These are phyloP conservation scores for Polypterus senegalus DNA, from an alignment of 2,113 vertebrate species.

Conservation along the genomic window DNA sequence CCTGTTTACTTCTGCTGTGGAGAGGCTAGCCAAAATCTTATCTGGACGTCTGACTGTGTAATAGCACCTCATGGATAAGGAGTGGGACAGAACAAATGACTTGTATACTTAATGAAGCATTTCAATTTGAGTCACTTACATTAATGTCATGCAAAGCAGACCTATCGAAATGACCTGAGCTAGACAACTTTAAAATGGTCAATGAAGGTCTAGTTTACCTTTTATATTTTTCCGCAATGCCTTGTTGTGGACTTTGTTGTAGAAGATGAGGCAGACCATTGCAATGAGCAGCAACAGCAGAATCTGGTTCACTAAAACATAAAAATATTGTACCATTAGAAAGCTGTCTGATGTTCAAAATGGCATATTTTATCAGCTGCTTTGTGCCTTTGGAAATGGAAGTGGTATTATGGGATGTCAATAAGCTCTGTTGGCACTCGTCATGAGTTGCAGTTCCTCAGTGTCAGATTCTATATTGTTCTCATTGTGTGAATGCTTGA, in stretches of 20 bases:
- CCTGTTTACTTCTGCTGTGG: background rate
- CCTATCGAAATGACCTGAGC: too few relatives aligned
- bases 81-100: background rate
- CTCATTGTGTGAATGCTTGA: background rate
- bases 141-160: too few relatives aligned
- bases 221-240: conserved; percentile 27
- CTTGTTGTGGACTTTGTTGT: conserved; percentile 58
- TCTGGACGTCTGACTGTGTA: background rate
- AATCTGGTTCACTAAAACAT: conserved; percentile 64
- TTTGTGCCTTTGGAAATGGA: too few relatives aligned
- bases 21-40: background rate
- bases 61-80: background rate
- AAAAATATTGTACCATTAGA: conserved; percentile 3
- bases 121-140: too few relatives aligned
- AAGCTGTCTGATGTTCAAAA: background rate
- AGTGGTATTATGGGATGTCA: too few relatives aligned
- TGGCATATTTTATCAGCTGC: too few relatives aligned
- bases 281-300: conserved; percentile 71
- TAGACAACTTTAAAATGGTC: too few relatives aligned
- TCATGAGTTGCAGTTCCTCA: background rate
- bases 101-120: too few relatives aligned
- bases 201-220: conserved; percentile 35
- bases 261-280: conserved; percentile 65
- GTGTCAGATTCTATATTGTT: background rate
- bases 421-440: background rate